Evolutionary conservation across 2,888 invertebrate genomes (phyloP).

Genomic region (Brachyptera risi): DNA sequence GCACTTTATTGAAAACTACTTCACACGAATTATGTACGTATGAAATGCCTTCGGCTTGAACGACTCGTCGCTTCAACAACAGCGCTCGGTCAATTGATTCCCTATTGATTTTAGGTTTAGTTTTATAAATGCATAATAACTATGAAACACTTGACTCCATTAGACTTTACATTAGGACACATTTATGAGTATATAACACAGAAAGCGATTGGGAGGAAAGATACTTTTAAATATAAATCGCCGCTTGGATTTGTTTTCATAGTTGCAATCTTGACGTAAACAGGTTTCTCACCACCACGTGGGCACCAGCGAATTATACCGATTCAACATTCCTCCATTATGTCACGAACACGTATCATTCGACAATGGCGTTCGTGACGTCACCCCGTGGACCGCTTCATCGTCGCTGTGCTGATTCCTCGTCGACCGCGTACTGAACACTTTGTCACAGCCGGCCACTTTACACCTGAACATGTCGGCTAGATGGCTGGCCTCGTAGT

Average conservation of each 20-base stretch:
- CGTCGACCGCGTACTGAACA: conserved; percentile 73
- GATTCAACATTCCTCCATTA: conserved; percentile 29
- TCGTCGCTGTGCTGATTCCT: conserved; percentile 73
- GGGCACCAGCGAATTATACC: conserved; percentile 30
- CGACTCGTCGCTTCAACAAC: not conserved
- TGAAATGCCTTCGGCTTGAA: no score
- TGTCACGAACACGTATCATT: conserved; percentile 37
- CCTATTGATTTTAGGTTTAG: no score
- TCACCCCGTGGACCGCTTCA: conserved; percentile 50
- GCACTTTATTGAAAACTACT: conserved; percentile 1
- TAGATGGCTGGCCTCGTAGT: conserved; percentile 64
- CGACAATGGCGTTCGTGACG: conserved; percentile 14
- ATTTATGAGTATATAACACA: not conserved
- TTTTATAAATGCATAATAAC: no score
- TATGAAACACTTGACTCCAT: no score
- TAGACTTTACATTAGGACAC: no score
- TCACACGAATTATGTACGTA: no score
- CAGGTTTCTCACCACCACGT: conserved; percentile 28
- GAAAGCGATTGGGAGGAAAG: not conserved
- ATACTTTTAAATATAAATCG: not conserved
- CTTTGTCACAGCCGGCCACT: conserved; percentile 70
- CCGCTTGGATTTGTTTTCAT: no score
- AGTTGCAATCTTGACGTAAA: no score
- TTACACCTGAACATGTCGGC: conserved; percentile 69
- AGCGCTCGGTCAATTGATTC: no score